These are phyloP conservation scores for Archaeoteleia sp. DNA, from an alignment of 2,888 invertebrate species.

Conservation along the genomic window DNA sequence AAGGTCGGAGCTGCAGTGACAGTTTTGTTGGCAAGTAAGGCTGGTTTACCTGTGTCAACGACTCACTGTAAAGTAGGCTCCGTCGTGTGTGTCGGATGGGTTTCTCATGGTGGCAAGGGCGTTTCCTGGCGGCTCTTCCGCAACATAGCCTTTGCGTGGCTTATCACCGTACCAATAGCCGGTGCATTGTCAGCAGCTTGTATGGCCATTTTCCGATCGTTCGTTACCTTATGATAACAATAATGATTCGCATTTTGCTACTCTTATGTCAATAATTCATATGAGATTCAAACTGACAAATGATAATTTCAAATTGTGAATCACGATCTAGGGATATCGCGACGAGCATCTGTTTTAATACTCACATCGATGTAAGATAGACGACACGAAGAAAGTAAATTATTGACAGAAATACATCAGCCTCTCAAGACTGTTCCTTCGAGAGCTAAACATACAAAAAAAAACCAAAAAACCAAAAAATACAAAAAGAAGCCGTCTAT, in stretches of 20 bases:
- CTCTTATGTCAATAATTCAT: constrained; percentile 52
- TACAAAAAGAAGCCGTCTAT: constrained; percentile 17
- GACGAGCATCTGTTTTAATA: too few species aligned
- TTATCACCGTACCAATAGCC: constrained; percentile 97
- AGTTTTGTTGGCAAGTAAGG: constrained; percentile 96
- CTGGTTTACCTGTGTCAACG: constrained; percentile 97
- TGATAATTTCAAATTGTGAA: too few species aligned
- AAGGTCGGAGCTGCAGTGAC: constrained; percentile 95
- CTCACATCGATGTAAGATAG: constrained; percentile 16
- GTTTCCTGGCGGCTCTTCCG: constrained; percentile 90
- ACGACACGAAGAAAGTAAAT: constrained; percentile 24
- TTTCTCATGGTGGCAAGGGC: constrained; percentile 79
- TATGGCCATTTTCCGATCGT: constrained; percentile 80
- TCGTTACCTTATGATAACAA: constrained; percentile 64
- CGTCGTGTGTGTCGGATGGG: constrained; percentile 97
- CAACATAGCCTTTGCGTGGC: constrained; percentile 98
- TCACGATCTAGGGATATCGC: too few species aligned
- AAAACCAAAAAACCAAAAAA: constrained; percentile 5
- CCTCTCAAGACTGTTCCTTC: neutral
- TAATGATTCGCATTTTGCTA: constrained; percentile 43
- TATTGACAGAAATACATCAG: neutral
- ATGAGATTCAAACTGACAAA: too few species aligned
- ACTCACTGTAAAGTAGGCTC: constrained; percentile 99
- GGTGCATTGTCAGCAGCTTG: constrained; percentile 88
- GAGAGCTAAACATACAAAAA: constrained; percentile 1